A percentile compares a stretch with the other conserved stretches of the same genome.
Evolutionary conservation across 2,888 invertebrate genomes (phyloP).

Genomic region (Luperina nickerlii): DNA sequence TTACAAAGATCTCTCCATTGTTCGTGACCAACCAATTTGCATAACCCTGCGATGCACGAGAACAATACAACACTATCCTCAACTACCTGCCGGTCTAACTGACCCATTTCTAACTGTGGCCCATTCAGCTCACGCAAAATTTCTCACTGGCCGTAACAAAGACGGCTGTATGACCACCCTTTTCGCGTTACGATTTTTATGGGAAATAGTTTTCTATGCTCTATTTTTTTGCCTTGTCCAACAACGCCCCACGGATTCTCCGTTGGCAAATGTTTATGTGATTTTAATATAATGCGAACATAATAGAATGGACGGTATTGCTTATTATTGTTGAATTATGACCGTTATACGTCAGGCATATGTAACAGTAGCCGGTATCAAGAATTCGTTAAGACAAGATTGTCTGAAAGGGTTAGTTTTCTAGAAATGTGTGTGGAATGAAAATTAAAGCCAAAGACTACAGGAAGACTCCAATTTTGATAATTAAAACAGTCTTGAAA

Average conservation of each 20-base stretch:
- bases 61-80: conserved; percentile 81
- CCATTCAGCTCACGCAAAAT: conserved; percentile 83
- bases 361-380: conserved; percentile 58
- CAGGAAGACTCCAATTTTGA: conserved; percentile 9
- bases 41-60: conserved; percentile 83
- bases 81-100: conserved; percentile 77
- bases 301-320: conserved; percentile 79
- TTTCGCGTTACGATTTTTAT: conserved; percentile 86
- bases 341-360: conserved; percentile 82
- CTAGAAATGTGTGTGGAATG: conserved; percentile 37
- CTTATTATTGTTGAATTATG: conserved; percentile 74
- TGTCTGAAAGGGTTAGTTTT: conserved; percentile 35
- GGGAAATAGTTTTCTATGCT: conserved; percentile 88
- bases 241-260: conserved; percentile 82
- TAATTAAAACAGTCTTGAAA: conserved; percentile 4
- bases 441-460: not conserved
- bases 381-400: conserved; percentile 50
- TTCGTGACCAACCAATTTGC: conserved; percentile 82
- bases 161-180: conserved; percentile 80
- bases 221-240: conserved; percentile 89
- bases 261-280: conserved; percentile 85
- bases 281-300: conserved; percentile 81
- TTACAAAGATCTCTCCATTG: conserved; percentile 75
- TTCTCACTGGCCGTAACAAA: conserved; percentile 89
- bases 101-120: conserved; percentile 85